Evolutionary conservation across 2,113 vertebrate genomes (phyloP).

Genomic region (Varanus komodoensis): DNA sequence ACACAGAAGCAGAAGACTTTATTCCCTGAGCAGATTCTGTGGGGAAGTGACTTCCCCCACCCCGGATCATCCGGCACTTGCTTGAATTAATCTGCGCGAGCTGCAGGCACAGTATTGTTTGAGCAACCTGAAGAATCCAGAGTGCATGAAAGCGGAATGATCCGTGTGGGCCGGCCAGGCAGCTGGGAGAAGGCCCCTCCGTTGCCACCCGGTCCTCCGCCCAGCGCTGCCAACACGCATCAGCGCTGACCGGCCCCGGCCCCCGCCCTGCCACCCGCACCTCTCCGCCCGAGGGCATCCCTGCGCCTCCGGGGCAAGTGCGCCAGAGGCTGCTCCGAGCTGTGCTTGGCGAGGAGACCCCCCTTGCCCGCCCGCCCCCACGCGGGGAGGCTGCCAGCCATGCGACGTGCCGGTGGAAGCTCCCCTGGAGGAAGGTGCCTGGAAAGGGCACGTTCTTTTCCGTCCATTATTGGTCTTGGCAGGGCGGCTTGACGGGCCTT

Average conservation of each 20-base stretch:
- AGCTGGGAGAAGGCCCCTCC: slow-evolving; percentile 49
- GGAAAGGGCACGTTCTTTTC: neutral
- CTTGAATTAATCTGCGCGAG: slow-evolving; percentile 16
- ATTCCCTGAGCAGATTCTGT: slow-evolving; percentile 18
- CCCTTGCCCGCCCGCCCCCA: no score
- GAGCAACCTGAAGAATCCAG: neutral
- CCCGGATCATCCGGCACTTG: slow-evolving; percentile 25
- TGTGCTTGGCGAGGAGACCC: neutral
- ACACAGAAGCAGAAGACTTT: slow-evolving; percentile 31
- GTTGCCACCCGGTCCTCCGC: slow-evolving; percentile 3
- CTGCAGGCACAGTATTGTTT: slow-evolving; percentile 39
- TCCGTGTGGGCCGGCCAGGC: slow-evolving; percentile 35
- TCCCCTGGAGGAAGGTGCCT: neutral
- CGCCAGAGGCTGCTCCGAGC: neutral
- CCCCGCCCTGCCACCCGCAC: slow-evolving; percentile 34
- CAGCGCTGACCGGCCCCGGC: slow-evolving; percentile 31
- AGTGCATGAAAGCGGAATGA: slow-evolving; percentile 14
- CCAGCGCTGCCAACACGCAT: slow-evolving; percentile 29
- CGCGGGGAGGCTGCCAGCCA: neutral
- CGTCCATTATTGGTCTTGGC: neutral
- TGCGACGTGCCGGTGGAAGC: neutral
- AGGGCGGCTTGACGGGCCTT: neutral
- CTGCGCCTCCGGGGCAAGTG: slow-evolving; percentile 14
- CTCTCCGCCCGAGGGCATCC: slow-evolving; percentile 47
- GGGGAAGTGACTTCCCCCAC: slow-evolving; percentile 46